Evolutionary conservation across 2,113 vertebrate genomes (phyloP).

Genomic region (Callipepla squamata): DNA sequence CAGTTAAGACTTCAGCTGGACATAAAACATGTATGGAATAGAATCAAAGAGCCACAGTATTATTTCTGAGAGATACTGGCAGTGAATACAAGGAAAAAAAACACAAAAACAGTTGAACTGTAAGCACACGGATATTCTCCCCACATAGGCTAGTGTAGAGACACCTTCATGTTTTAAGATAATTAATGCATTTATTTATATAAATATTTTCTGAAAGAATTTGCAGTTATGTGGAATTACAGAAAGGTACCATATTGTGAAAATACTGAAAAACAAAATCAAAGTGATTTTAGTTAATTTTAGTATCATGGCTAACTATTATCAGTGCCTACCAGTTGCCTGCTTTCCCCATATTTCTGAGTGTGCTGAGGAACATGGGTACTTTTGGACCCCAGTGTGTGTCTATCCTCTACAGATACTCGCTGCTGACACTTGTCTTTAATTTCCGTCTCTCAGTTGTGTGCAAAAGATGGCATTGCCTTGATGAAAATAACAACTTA

Average conservation of each 20-base stretch:
- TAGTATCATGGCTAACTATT: rapidly evolving
- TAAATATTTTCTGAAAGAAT: neutral
- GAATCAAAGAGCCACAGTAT: rapidly evolving
- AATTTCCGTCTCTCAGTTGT: neutral
- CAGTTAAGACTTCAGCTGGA: neutral
- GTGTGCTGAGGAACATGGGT: neutral
- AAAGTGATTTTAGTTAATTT: neutral
- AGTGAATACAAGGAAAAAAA: rapidly evolving
- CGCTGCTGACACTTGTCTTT: neutral
- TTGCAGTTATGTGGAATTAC: neutral
- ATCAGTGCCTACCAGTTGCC: neutral
- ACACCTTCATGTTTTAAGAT: rapidly evolving
- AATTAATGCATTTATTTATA: neutral
- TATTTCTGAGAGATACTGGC: neutral
- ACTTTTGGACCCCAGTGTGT: neutral
- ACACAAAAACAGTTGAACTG: neutral
- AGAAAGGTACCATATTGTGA: too few species aligned
- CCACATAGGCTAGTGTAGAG: neutral
- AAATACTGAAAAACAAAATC: too few species aligned
- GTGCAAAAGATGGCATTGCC: neutral
- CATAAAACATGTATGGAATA: rapidly evolving
- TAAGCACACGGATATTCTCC: neutral
- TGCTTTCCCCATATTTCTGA: neutral
- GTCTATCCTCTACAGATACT: rapidly evolving
- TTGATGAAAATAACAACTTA: neutral